A percentile compares a stretch with the other conserved stretches of the same genome.
phyloP scores from a whole-genome alignment of 2,113 vertebrate species.

The Halichoerus grypus region DNA sequence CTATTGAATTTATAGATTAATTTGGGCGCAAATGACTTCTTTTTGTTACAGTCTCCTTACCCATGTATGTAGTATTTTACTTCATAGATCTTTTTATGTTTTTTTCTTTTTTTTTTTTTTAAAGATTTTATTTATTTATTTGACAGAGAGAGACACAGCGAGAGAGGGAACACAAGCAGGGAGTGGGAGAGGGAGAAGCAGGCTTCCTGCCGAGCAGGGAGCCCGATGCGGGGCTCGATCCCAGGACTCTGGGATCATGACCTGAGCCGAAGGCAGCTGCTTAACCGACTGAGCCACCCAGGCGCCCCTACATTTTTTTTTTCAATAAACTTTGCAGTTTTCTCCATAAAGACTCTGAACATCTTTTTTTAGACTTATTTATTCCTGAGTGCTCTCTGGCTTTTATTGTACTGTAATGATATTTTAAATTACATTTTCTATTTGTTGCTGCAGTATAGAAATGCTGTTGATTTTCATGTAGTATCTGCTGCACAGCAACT shows the following conservation, averaged over 20 bases:
- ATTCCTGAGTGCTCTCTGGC: neutral
- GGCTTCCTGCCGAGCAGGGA: no score
- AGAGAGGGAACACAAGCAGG: no score
- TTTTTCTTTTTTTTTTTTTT: neutral
- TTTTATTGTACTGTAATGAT: constrained; percentile 1
- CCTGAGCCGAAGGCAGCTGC: no score
- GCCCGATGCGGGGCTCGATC: no score
- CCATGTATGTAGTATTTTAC: neutral
- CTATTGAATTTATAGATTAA: neutral
- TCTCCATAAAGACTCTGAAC: neutral
- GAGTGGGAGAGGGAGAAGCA: no score
- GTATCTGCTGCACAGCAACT: neutral
- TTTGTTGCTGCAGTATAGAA: neutral
- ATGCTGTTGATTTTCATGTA: constrained; percentile 1
- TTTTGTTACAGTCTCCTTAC: neutral
- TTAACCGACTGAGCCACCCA: no score
- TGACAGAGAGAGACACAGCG: no score
- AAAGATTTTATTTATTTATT: no score
- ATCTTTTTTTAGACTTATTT: neutral
- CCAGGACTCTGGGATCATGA: no score
- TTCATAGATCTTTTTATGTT: neutral
- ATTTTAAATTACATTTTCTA: neutral
- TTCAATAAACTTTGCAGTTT: neutral
- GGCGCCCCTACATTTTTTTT: neutral
- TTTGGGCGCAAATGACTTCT: neutral